Evolutionary conservation across 2,113 vertebrate species (phyloP), one percentile per base, ranked within the genome.

Genomic region (Ammospiza caudacuta): DNA sequence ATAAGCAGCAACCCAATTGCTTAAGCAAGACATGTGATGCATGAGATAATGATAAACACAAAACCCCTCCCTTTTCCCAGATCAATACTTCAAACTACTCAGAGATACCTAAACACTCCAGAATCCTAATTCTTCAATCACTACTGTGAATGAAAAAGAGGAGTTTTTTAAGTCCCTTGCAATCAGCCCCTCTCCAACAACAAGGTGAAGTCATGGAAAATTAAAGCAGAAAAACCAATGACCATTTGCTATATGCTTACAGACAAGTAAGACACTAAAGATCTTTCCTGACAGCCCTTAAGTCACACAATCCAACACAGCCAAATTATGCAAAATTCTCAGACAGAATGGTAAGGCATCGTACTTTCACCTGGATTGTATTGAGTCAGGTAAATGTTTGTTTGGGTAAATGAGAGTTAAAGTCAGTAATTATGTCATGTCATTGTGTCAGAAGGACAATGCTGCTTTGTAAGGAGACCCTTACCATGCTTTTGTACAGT

Each of bases 381-480:
- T 92, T 67, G 70, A 37, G 24, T 51, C 46, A 77, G 13, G 11
- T 19, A 43, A 59, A 68, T 5, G 24, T 58, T 9, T 17, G 12
- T 16, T 37, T 39, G 12, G 46, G 55, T 74, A 92, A 62, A 89
- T 37, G 16, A 67, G 13, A 29, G 43, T 69, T 95, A 83, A 92
- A 84, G 5, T 58, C 20, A 6, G 20, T 46, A 9, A 68, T 35
- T 31, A 22, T 13, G 14, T 61, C 18, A 41, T 11, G 41, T 21
- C n/a, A 54, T 22, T 77, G 27, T 74, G 37, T 85, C 47, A 91
- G 70, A 39, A 47, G 52, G 66, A 78, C 12, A 79, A 87, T 43
- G 70, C 2, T 77, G 64, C 43, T 95, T 83, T 94, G 41, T 80
- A 82, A 76, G 81, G 35, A 93, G 81, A 76, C 46, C 94, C 87